These are phyloP conservation scores for Chirona hameri DNA, from an alignment of 2,888 invertebrate species.

Conservation along the genomic window DNA sequence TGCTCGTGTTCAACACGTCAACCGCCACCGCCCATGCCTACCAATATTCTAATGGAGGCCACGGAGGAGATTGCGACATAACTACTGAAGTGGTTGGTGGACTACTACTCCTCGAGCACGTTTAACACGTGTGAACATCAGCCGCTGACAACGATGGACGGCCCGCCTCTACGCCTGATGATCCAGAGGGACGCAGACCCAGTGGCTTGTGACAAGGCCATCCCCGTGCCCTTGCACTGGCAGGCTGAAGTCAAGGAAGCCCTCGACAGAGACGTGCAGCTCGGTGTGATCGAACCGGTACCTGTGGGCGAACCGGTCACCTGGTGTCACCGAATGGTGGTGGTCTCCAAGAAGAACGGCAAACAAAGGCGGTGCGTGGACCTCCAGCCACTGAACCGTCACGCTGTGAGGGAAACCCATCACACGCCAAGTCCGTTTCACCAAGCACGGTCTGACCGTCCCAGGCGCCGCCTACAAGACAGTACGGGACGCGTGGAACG, in stretches of 20 bases:
- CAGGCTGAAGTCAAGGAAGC: constrained; percentile 31
- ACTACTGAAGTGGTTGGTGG: too few relatives aligned
- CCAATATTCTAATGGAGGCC: too few relatives aligned
- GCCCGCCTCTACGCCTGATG: constrained; percentile 32
- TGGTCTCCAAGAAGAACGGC: constrained; percentile 32
- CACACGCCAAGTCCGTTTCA: too few relatives aligned
- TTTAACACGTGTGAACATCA: too few relatives aligned
- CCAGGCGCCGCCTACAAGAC: too few relatives aligned
- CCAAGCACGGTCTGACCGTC: too few relatives aligned
- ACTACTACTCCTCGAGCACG: too few relatives aligned
- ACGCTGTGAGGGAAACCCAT: too few relatives aligned
- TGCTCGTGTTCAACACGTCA: too few relatives aligned
- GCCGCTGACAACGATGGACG: background rate
- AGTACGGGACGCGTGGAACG: too few relatives aligned
- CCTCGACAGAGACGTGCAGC: constrained; percentile 32
- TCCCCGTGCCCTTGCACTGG: constrained; percentile 32
- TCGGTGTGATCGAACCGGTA: constrained; percentile 25
- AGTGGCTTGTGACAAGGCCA: constrained; percentile 29
- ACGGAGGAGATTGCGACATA: too few relatives aligned
- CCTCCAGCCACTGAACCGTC: constrained; percentile 32
- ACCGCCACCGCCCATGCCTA: too few relatives aligned
- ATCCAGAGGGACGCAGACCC: constrained; percentile 26
- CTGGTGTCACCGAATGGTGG: constrained; percentile 34
- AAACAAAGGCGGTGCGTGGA: constrained; percentile 29
- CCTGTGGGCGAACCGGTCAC: constrained; percentile 30